Conservation (phyloP, 2,888 invertebrate species). For the Synergus umbraculus region DNA sequence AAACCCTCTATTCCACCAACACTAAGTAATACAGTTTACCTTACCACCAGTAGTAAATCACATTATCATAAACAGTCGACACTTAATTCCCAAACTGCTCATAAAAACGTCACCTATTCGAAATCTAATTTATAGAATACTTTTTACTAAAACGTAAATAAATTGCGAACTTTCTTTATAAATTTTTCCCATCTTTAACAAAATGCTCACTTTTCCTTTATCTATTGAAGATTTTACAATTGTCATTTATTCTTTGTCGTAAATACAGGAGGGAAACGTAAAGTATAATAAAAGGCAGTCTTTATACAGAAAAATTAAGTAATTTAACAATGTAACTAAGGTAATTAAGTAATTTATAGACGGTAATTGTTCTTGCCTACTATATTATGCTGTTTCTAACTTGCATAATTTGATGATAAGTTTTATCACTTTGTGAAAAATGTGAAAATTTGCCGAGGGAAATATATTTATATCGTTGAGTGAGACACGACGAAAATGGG, state of each 20-base stretch:
- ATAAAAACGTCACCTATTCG: neutral
- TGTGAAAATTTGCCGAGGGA: conserved; percentile 9
- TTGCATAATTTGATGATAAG: conserved; percentile 23
- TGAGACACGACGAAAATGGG: conserved; percentile 67
- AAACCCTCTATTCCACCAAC: conserved; percentile 44
- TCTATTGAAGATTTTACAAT: too few species aligned
- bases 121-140: neutral
- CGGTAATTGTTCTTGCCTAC: neutral
- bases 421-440: neutral
- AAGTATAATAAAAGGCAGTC: too few species aligned
- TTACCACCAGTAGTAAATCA: conserved; percentile 20
- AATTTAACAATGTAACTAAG: neutral
- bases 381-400: neutral
- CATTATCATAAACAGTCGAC: neutral
- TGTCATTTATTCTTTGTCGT: too few species aligned
- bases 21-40: conserved; percentile 32
- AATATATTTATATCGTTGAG: conserved; percentile 20
- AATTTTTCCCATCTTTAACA: too few species aligned
- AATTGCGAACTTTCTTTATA: neutral
- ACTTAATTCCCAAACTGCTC: neutral
- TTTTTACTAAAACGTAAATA: neutral
- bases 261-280: too few species aligned
- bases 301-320: too few species aligned
- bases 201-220: too few species aligned
- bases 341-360: neutral